Evolutionary conservation across 2,888 invertebrate genomes (phyloP).

Genomic region (Platycnemis pennipes): DNA sequence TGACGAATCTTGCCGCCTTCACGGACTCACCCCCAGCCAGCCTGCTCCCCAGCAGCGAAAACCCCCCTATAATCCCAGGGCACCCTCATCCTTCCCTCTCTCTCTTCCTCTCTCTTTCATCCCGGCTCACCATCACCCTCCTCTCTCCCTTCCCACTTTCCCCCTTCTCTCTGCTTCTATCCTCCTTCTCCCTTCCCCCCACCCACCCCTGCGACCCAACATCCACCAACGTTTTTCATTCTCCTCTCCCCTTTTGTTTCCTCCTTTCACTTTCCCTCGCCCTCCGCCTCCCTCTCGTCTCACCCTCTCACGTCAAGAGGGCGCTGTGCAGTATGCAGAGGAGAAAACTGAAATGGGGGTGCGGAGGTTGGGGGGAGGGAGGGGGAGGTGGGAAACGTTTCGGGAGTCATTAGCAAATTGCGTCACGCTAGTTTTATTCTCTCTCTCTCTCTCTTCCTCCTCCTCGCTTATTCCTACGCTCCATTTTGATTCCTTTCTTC

Average conservation of each 20-base stretch:
- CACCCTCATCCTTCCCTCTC: not conserved
- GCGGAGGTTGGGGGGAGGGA: too few species aligned
- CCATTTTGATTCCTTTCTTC: slow-evolving; percentile 28
- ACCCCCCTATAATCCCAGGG: not conserved
- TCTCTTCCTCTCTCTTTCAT: not conserved
- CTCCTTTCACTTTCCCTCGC: not conserved
- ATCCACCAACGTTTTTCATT: not conserved
- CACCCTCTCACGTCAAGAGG: not conserved
- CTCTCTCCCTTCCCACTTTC: slow-evolving; percentile 65
- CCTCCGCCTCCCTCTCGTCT: not conserved
- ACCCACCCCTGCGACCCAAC: not conserved
- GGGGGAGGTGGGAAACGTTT: too few species aligned
- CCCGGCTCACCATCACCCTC: slow-evolving; percentile 46
- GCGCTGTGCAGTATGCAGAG: not conserved
- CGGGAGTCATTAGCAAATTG: slow-evolving; percentile 18
- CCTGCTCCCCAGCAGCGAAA: not conserved
- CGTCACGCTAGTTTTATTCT: slow-evolving; percentile 54
- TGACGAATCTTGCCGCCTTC: not conserved
- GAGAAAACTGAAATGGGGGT: not conserved
- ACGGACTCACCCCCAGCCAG: not conserved
- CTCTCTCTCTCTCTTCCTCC: slow-evolving; percentile 70
- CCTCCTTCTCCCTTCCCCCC: too few species aligned
- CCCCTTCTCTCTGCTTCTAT: slow-evolving; percentile 65
- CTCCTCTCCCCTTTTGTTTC: not conserved
- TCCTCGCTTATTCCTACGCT: slow-evolving; percentile 69